Conservation (phyloP, 92 coral and sea anemone genomes). For the Montipora capitata region DNA sequence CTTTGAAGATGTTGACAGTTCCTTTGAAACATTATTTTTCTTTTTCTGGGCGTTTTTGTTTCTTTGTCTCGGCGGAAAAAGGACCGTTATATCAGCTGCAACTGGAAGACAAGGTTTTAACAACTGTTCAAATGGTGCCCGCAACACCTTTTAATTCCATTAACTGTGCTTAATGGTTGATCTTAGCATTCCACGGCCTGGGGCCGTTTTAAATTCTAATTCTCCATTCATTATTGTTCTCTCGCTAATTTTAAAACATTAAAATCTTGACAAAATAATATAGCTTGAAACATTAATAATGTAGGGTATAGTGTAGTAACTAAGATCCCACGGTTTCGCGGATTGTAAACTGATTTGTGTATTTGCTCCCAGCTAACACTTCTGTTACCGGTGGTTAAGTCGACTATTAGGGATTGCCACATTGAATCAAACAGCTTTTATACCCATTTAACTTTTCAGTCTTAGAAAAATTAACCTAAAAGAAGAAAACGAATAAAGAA, state of each 20-base stretch:
- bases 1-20: slow-evolving; percentile 47
- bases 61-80: slow-evolving; percentile 1
- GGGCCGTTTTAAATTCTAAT: background rate
- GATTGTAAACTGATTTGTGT: background rate
- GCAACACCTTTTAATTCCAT: slow-evolving; percentile 37
- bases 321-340: background rate
- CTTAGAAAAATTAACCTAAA: too few species aligned
- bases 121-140: slow-evolving; percentile 43
- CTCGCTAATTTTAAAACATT: background rate
- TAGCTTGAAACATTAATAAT: background rate
- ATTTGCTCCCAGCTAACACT: background rate
- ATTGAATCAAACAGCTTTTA: background rate
- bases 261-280: background rate
- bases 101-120: slow-evolving; percentile 23
- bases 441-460: background rate
- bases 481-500: too few species aligned
- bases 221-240: background rate
- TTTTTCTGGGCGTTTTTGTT: slow-evolving; percentile 29
- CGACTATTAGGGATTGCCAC: background rate
- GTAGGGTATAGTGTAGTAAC: background rate
- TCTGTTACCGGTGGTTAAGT: too few species aligned
- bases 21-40: slow-evolving; percentile 40
- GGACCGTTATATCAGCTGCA: slow-evolving; percentile 62
- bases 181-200: background rate
- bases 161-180: slow-evolving; percentile 29